Base-by-base conservation (phyloP, 2,797 vertebrate species). In the Eleutherodactylus coqui region DNA sequence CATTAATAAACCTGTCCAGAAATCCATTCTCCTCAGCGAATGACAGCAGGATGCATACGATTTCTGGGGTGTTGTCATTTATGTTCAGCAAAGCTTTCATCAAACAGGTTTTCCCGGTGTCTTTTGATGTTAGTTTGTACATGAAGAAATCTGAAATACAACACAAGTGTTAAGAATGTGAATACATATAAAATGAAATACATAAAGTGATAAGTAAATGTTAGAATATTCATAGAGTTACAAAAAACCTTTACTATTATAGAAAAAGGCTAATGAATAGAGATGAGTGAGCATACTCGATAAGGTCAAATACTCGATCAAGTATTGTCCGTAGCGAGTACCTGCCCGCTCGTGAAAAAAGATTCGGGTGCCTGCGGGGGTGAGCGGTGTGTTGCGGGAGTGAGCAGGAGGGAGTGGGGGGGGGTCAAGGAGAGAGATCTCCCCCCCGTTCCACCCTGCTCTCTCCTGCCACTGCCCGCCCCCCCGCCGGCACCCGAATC, bases 11-110 rank as follows among this genome's bases (percentile, higher is more conserved):
- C 10, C 90, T 92, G 41, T 92, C 90, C 89, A 95, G 90, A 88
- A 95, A 94, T 51, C 81, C 86, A 0, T 94, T 94, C 84, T 94
- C 93, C 79, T 95, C 91, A 0, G 94, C 93, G 19, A 94, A 94
- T 47, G 90, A 75, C 0, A 95, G 91, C 10, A 96, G 90, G 13
- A 83, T 85, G 2, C 89, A 87, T 88, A 95, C 91, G 0, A 94
- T 78, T 79, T 93, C 92, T 0, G 92, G 90, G 19, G 95, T 95
- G 85, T 91, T 94, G 84, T 90, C 69, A 64, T 93, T 96, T 86
- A 95, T 94, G 88, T 96, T 96, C 78, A 96, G 84, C 88, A 96
- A 90, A 47, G 94, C 94, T 89, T 96, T 96, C 95, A 96, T 96
- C 84, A 95, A 88, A 87, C 95, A 96, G 5, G 94, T 96, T 89